Percentiles rank a stretch among this genome's conserved stretches.
Evolutionary conservation across 2,888 invertebrate species (phyloP).

Genomic region (Drosophila meridionalis): DNA sequence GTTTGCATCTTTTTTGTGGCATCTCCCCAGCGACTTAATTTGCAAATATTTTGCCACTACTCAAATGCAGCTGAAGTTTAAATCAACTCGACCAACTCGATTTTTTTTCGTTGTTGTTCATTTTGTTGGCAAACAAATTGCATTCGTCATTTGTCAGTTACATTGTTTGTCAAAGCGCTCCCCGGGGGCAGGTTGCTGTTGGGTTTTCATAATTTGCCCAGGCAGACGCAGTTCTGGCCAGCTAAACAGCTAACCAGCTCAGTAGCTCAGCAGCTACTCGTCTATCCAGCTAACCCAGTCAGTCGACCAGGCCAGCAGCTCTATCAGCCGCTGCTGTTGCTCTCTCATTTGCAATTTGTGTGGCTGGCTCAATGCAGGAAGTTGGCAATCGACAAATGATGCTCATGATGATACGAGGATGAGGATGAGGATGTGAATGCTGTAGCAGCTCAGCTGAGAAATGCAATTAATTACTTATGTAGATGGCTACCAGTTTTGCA

Average conservation of each 20-base stretch:
- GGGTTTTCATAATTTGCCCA: slow-evolving; percentile 55
- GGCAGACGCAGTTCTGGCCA: slow-evolving; percentile 4
- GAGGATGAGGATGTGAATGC: slow-evolving; percentile 26
- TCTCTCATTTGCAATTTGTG: slow-evolving; percentile 56
- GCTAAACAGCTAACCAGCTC: slow-evolving; percentile 14
- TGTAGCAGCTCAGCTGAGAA: slow-evolving; percentile 36
- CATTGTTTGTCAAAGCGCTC: slow-evolving; percentile 57
- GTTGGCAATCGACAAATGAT: slow-evolving; percentile 76
- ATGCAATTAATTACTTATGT: slow-evolving; percentile 77
- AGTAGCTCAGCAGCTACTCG: slow-evolving; percentile 2
- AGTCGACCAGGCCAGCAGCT: slow-evolving; percentile 6
- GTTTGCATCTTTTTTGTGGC: neutral
- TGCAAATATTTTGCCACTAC: slow-evolving; percentile 71
- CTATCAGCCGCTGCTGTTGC: slow-evolving; percentile 10
- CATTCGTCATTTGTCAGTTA: slow-evolving; percentile 63
- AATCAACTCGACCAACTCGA: slow-evolving; percentile 14
- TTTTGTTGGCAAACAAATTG: slow-evolving; percentile 49
- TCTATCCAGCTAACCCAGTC: neutral
- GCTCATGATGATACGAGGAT: slow-evolving; percentile 43
- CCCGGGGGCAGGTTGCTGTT: slow-evolving; percentile 29
- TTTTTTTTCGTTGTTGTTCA: neutral
- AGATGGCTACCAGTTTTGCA: slow-evolving; percentile 52
- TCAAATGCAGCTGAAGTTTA: slow-evolving; percentile 32
- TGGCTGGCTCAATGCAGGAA: slow-evolving; percentile 62
- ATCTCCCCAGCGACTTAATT: slow-evolving; percentile 70